phyloP scores from a whole-genome alignment of 2,888 invertebrate species.

The Myathropa florea region DNA sequence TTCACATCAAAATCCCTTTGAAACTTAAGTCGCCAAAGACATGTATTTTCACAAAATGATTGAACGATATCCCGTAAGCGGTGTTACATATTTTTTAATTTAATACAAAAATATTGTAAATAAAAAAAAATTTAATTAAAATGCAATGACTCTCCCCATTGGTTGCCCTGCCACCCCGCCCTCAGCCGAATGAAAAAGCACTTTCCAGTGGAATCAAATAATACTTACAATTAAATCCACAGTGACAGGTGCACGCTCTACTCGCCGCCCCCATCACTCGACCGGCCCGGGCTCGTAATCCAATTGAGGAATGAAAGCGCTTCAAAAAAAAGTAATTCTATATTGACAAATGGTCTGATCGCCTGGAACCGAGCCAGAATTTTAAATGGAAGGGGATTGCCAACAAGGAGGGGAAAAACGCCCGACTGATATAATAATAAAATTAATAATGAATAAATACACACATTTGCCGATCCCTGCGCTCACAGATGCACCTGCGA shows the following conservation, averaged over 20 bases:
- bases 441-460: slow-evolving; percentile 66
- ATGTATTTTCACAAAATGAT: background rate
- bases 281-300: slow-evolving; percentile 19
- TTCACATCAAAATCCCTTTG: too few species aligned
- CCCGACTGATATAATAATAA: slow-evolving; percentile 51
- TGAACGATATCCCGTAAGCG: background rate
- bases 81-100: background rate
- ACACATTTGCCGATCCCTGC: slow-evolving; percentile 37
- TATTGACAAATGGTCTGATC: slow-evolving; percentile 67
- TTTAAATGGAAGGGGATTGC: slow-evolving; percentile 12
- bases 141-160: slow-evolving; percentile 28
- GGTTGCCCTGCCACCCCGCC: slow-evolving; percentile 5
- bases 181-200: background rate
- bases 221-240: slow-evolving; percentile 62
- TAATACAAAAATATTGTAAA: background rate
- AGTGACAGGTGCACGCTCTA: slow-evolving; percentile 55
- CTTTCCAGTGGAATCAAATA: slow-evolving; percentile 52
- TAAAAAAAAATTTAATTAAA: slow-evolving; percentile 48
- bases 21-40: background rate
- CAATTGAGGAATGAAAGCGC: slow-evolving; percentile 34
- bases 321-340: background rate
- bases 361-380: slow-evolving; percentile 63
- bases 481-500: background rate
- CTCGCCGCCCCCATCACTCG: background rate
- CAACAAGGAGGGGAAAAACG: background rate